Evolutionary conservation across 2,797 vertebrate species (phyloP), one percentile per base, ranked within the genome.

Genomic region (Synaphobranchus kaupii): DNA sequence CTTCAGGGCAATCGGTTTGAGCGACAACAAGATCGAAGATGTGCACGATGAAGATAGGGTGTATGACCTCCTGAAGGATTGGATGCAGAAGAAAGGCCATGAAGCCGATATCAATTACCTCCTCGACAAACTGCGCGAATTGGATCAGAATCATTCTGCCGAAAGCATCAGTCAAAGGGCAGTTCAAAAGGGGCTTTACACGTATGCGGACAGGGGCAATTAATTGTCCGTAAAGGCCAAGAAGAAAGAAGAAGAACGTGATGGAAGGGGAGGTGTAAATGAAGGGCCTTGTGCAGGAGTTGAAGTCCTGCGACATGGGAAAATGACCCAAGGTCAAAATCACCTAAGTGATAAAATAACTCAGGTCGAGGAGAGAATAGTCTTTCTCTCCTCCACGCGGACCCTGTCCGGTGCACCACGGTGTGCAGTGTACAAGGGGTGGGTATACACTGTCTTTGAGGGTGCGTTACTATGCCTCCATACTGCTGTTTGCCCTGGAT

Each of bases 41-140:
- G 92, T 93, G 39, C 17, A 92, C 58, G 34, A 93, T 0, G 73
- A 78, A 0, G 96, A 96, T 93, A 96, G 96, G 85, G 96, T 96
- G 81, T 97, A 97, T 34, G 95, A 96, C 66, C 95, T 97, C 89
- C 94, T 96, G 87, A 95, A 94, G 89, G 94, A 91, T 90, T 97
- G 96, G 96, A 96, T 96, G 96, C 96, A 97, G 92, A 91, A 92
- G 48, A 94, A 95, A 89, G 96, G 96, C 22, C 94, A 95, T 0
- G 94, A 95, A 25, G 96, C 96, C 0, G 95, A 96, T 93, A 96
- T 97, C 92, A 96, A 96, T 89, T 88, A 93, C 88, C 94, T 97
- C 90, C 83, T 97, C 3, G 88, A 95, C 0, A 92, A 93, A 28
- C 86, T 97, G 88, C 93, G 96, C 0, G 93, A 92, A 4, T 92